Base-by-base conservation (phyloP, 2,888 invertebrate genomes). In the Callinectes sapidus region DNA sequence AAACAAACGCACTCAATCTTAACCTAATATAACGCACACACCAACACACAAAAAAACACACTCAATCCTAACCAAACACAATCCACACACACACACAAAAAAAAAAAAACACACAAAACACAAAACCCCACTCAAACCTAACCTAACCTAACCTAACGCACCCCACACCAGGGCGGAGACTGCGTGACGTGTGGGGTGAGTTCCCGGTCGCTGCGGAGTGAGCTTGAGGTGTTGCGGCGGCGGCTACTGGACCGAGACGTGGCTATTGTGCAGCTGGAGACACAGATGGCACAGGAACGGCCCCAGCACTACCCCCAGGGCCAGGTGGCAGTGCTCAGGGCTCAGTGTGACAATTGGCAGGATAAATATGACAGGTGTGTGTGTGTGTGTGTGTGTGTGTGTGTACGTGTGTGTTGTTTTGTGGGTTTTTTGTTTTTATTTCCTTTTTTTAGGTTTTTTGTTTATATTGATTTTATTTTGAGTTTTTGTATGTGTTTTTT, bases 341-440 rank as follows among this genome's bases (percentile, higher is more conserved):
- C 98, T 95, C 98, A 98, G 96, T 96, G 98, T 92, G 96, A 97
- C 90, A 97, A 98, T 95, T 98, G 98, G 97, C 97, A 98, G 95
- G 99, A 99, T 95, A 98, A 99, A 96, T 98, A 98, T 96, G 98
- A 98, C 96, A 97, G 98, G 98, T 97, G 81, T 13, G 81, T 81
- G 35, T 32, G 18, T 61, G 81, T 32, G 35, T 35, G 81, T 8
- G 81, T 81, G 81, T 81, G 77, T 77, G 14, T 81, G 77, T 81
- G 77, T 81, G 77, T 81, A 10, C 32, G 77, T 81, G 32, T 81
- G 77, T 81, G 35, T 32, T 32, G 0, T 14, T 81, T 32, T 77
- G 77, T 81, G 35, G 3, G 8, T 23, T 28, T n/a, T 71, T 2
- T 71, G 32, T 81, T 6, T 10, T 10, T 81, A 32, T 77, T 14